A percentile compares a stretch with the other conserved stretches of the same genome.
These are phyloP conservation scores for Xenopus laevis DNA, from an alignment of 2,113 vertebrate species.

Conservation along the genomic window DNA sequence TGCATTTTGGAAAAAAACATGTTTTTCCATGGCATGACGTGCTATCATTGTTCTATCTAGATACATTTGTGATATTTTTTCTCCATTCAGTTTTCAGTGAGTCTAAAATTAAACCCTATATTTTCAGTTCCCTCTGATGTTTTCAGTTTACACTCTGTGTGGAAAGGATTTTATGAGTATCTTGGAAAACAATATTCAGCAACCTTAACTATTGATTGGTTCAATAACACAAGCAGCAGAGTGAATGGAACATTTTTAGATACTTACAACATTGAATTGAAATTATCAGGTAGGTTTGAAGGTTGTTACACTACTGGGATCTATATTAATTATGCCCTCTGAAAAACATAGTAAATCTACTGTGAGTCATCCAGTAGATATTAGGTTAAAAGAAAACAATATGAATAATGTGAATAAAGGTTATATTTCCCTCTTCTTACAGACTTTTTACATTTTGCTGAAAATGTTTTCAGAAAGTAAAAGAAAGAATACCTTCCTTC, in stretches of 20 bases:
- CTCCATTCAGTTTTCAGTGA: too few relatives aligned
- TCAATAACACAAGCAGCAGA: constrained; percentile 83
- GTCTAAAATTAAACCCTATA: too few relatives aligned
- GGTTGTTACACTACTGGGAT: not conserved
- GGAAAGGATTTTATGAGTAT: constrained; percentile 95
- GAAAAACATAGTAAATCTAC: not conserved
- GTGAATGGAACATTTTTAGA: constrained; percentile 90
- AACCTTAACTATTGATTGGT: constrained; percentile 84
- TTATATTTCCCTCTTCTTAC: too few relatives aligned
- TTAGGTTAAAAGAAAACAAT: not conserved
- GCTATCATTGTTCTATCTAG: too few relatives aligned
- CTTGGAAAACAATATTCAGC: constrained; percentile 85
- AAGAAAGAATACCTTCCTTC: too few relatives aligned
- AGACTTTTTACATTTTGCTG: too few relatives aligned
- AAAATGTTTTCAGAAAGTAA: too few relatives aligned
- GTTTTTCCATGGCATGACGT: too few relatives aligned
- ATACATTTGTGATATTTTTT: too few relatives aligned
- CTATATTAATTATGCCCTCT: not conserved
- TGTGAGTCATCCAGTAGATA: not conserved
- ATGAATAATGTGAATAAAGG: too few relatives aligned
- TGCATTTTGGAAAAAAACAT: too few relatives aligned
- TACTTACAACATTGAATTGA: constrained; percentile 77
- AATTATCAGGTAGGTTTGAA: constrained; percentile 78
- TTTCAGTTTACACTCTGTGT: constrained; percentile 84
- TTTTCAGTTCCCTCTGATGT: constrained; percentile 89